Percentiles rank a stretch among this genome's conserved stretches.
phyloP scores from a whole-genome alignment of 1,140 invertebrate species.

The Hirudo medicinalis region DNA sequence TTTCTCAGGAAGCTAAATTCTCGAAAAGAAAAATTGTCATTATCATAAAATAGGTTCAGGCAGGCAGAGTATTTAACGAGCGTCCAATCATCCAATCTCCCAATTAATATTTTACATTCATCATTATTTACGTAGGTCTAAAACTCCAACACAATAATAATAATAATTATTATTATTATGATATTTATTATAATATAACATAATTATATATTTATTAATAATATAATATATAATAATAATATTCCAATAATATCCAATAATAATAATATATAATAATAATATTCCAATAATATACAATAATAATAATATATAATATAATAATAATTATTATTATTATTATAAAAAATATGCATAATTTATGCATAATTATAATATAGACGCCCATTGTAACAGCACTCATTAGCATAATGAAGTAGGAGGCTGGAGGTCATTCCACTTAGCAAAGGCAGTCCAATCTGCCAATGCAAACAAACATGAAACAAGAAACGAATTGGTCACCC shows the following conservation, averaged over 20 bases:
- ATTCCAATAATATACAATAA: neutral
- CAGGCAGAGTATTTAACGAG: too few relatives aligned
- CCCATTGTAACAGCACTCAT: neutral
- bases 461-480: slow-evolving; percentile 10
- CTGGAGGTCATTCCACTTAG: neutral
- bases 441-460: neutral
- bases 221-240: too few relatives aligned
- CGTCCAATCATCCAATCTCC: too few relatives aligned
- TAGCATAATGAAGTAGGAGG: neutral
- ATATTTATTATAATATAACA: too few relatives aligned
- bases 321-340: neutral
- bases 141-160: too few relatives aligned
- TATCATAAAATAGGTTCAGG: too few relatives aligned
- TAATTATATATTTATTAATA: too few relatives aligned
- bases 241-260: neutral
- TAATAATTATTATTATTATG: too few relatives aligned
- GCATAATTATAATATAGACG: neutral
- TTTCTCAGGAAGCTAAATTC: neutral
- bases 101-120: too few relatives aligned
- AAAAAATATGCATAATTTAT: neutral
- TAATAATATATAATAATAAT: slow-evolving; percentile 6
- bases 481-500: neutral
- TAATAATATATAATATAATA: neutral
- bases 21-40: neutral
- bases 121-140: too few relatives aligned